Evolutionary conservation across 2,797 vertebrate species (phyloP).

Genomic region (Pipistrellus nathusii): DNA sequence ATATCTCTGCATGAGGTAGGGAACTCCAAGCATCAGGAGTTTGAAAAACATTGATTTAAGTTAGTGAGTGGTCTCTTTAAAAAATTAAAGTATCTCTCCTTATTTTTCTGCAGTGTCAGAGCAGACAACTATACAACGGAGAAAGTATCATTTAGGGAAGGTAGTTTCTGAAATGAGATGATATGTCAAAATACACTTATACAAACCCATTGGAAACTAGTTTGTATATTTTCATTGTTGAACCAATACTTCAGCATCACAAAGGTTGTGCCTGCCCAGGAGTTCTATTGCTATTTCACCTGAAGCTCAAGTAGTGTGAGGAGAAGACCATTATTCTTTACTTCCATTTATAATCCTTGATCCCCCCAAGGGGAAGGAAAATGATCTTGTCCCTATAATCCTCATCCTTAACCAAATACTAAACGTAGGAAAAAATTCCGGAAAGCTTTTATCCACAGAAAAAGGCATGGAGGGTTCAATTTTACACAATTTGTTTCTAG

Average conservation of each 20-base stretch:
- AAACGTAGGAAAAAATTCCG: neutral
- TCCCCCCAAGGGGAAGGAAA: neutral
- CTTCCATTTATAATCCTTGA: neutral
- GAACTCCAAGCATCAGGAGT: neutral
- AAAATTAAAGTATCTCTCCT: neutral
- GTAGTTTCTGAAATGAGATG: neutral
- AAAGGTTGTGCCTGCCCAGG: neutral
- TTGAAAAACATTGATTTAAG: neutral
- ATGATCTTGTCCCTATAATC: neutral
- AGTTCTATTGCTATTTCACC: neutral
- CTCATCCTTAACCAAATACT: neutral
- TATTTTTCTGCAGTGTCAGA: slow-evolving; percentile 11
- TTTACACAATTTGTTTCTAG: slow-evolving; percentile 8
- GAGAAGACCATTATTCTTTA: neutral
- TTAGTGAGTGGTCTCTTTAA: neutral
- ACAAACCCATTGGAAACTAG: neutral
- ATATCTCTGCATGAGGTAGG: neutral
- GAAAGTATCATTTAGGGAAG: neutral
- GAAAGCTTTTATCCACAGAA: neutral
- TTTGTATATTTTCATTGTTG: neutral
- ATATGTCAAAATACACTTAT: neutral
- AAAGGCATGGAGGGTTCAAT: slow-evolving; percentile 6
- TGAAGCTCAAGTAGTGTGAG: neutral
- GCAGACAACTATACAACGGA: neutral
- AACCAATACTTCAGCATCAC: neutral